These are phyloP conservation scores for Pyrrhia umbra DNA, from an alignment of 2,888 invertebrate species.

Conservation along the genomic window DNA sequence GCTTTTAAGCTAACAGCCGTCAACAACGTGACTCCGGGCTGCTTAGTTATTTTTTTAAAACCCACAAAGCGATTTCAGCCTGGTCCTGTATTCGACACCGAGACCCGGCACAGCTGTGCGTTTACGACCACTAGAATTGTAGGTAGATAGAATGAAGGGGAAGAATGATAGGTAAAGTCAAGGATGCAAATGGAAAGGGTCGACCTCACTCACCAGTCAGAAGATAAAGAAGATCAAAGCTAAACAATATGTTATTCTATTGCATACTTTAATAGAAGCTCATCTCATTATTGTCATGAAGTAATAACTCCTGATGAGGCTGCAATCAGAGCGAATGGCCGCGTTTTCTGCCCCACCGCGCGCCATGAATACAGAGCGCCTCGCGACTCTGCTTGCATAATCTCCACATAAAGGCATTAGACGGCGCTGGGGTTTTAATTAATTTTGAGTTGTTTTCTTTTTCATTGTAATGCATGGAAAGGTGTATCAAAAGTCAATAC, in stretches of 20 bases:
- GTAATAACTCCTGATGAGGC: slow-evolving; percentile 36
- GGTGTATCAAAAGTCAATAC: not conserved
- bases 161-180: no score
- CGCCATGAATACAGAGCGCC: slow-evolving; percentile 53
- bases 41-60: no score
- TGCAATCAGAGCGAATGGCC: slow-evolving; percentile 29
- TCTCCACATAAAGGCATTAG: slow-evolving; percentile 2
- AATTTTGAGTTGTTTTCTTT: slow-evolving; percentile 3
- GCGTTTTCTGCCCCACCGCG: slow-evolving; percentile 19
- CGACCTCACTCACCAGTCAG: no score
- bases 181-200: no score
- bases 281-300: not conserved
- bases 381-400: slow-evolving; percentile 7
- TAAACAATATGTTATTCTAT: slow-evolving; percentile 3
- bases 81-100: no score
- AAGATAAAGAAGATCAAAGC: not conserved
- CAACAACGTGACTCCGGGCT: no score
- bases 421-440: slow-evolving; percentile 12
- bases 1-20: no score
- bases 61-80: no score
- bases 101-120: no score
- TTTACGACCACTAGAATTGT: no score
- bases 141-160: not conserved
- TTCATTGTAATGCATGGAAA: not conserved
- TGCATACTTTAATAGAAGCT: not conserved